Evolutionary conservation across 2,888 invertebrate genomes (phyloP), one percentile per base, ranked within the genome.

Genomic region (Synergus umbraculus): DNA sequence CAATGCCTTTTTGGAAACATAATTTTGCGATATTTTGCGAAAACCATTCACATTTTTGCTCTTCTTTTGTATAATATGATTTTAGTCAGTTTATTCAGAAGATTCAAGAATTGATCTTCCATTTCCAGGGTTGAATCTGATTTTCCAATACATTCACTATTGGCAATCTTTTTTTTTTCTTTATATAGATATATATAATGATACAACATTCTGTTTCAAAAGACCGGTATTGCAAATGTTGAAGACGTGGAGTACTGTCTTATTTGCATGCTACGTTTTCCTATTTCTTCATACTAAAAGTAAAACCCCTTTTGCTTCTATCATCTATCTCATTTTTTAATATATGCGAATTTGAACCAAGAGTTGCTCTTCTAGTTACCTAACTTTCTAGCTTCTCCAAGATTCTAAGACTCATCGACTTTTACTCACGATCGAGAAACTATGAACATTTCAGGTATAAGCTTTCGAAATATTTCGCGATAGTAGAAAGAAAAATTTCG

Each of bases 361-460:
- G 69, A 69, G 15, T 67, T 22, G 44, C 67, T 69, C 15, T 69
- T 15, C 49, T 69, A n/a, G 73, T 73, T 73, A 73, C 54, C 54
- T 73, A 73, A 73, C 73, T 73, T 73, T 73, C 73, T 73, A 73
- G 49, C 54, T n/a, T 73, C 73, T 54, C 37, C 49, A 37, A 73
- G 49, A 73, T 73, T 37, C 54, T 54, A 37, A n/a, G 37, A 54
- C 29, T 29, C 49, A n/a, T 73, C 73, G 54, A 73, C 73, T 73
- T 73, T 73, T 73, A 54, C 73, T 73, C 54, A 49, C 49, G 73
- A 54, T 54, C 73, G 49, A 73, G 73, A 73, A 41, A 54, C 37
- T 37, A 22, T 22, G n/a, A n/a, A 7, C n/a, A 43, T 41, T 41
- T 5, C 9, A 43, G 54, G 15, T 22, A 15, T 37, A 49, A 37